Conservation (phyloP, 1,140 invertebrate genomes). For the Drosophila tropicalis region DNA sequence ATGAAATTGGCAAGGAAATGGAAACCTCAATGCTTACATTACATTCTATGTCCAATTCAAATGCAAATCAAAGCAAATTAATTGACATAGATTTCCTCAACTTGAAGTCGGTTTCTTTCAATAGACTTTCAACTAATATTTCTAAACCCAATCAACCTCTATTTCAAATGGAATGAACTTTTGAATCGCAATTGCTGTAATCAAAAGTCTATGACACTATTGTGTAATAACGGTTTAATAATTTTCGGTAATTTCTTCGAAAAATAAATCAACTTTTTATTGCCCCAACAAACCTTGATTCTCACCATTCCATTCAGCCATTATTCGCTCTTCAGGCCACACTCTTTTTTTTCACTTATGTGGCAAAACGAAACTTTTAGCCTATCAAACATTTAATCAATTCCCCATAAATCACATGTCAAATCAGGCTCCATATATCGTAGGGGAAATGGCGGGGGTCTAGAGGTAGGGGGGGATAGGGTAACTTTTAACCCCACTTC, state of each 20-base stretch:
- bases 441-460: not conserved
- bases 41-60: not conserved
- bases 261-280: slow-evolving; percentile 5
- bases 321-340: no score
- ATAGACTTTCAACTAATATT: no score
- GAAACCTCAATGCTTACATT: not conserved
- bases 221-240: not conserved
- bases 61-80: no score
- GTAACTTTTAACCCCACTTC: slow-evolving; percentile 12
- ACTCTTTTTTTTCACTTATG: not conserved
- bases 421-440: slow-evolving; percentile 55
- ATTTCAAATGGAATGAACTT: no score
- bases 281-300: not conserved
- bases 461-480: slow-evolving; percentile 1
- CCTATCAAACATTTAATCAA: slow-evolving; percentile 63
- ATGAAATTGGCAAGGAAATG: not conserved
- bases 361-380: slow-evolving; percentile 15
- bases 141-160: no score
- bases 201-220: not conserved
- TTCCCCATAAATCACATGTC: slow-evolving; percentile 70
- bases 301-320: not conserved
- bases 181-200: no score
- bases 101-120: no score
- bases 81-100: no score
- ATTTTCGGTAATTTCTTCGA: not conserved